Evolutionary conservation across 2,113 vertebrate species (phyloP).

Genomic region (Alethe castanea): DNA sequence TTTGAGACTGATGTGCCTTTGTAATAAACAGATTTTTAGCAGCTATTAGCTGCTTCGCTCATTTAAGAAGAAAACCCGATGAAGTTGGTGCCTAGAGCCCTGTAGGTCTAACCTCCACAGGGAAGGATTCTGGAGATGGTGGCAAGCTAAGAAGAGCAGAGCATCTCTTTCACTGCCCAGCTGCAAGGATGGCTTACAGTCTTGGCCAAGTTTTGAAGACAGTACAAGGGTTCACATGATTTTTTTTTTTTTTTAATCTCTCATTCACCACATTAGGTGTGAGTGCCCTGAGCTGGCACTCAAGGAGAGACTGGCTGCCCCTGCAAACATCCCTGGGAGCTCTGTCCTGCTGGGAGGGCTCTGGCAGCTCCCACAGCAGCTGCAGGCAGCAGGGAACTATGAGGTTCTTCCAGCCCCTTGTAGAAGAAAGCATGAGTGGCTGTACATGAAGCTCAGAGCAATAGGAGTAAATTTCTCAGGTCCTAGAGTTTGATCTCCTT

Average conservation of each 20-base stretch:
- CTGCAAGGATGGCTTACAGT: not conserved
- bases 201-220: not conserved
- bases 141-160: not conserved
- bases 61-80: too few relatives aligned
- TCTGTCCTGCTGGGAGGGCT: not conserved
- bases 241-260: not conserved
- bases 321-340: not conserved
- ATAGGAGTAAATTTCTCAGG: not conserved
- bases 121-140: not conserved
- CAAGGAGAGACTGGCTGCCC: fast-evolving
- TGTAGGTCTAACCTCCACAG: too few relatives aligned
- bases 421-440: not conserved
- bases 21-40: too few relatives aligned
- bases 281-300: not conserved
- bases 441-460: not conserved
- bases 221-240: not conserved
- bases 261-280: fast-evolving
- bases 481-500: not conserved
- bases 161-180: not conserved
- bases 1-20: too few relatives aligned
- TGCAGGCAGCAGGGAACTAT: not conserved
- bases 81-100: too few relatives aligned
- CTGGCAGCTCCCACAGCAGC: not conserved
- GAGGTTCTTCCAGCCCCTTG: not conserved
- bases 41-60: too few relatives aligned